Evolutionary conservation across 2,888 invertebrate genomes (phyloP).

Genomic region (Meteorus colon): DNA sequence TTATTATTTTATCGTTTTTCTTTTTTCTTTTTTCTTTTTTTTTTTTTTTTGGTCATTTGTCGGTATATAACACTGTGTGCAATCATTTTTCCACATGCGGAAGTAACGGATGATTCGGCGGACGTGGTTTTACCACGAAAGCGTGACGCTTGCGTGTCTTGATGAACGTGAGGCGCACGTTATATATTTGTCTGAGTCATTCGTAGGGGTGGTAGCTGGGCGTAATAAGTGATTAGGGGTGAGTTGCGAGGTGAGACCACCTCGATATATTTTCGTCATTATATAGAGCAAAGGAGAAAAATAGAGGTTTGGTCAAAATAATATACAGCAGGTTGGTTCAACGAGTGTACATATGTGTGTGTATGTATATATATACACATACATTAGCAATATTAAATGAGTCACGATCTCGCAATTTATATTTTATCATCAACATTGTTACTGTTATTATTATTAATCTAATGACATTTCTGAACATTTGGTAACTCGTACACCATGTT

Average conservation of each 20-base stretch:
- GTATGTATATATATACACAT: not conserved
- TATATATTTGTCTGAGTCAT: conserved; percentile 50
- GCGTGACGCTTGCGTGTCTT: conserved; percentile 47
- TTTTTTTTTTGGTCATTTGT: not conserved
- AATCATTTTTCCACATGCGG: conserved; percentile 25
- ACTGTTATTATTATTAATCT: not conserved
- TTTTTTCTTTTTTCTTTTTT: not conserved
- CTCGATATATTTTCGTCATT: conserved; percentile 27
- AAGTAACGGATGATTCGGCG: conserved; percentile 28
- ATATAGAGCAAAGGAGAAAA: conserved; percentile 10
- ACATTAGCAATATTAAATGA: conserved; percentile 32
- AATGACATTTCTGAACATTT: not conserved
- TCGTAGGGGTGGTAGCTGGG: conserved; percentile 30
- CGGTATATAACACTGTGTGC: not conserved
- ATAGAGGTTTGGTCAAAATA: conserved; percentile 14
- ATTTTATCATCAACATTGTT: not conserved
- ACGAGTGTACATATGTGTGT: not conserved
- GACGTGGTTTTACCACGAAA: conserved; percentile 37
- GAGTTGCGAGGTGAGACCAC: conserved; percentile 26
- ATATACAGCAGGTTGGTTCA: not conserved
- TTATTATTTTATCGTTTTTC: not conserved
- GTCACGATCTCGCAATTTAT: conserved; percentile 47
- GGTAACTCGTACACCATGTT: not conserved
- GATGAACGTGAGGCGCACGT: conserved; percentile 47
- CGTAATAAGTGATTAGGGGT: conserved; percentile 31